A percentile compares a stretch with the other conserved stretches of the same genome.
These are phyloP conservation scores for Crambe crambe DNA, from an alignment of 37 sponge, comb jelly and placozoan genomes.

Conservation along the genomic window DNA sequence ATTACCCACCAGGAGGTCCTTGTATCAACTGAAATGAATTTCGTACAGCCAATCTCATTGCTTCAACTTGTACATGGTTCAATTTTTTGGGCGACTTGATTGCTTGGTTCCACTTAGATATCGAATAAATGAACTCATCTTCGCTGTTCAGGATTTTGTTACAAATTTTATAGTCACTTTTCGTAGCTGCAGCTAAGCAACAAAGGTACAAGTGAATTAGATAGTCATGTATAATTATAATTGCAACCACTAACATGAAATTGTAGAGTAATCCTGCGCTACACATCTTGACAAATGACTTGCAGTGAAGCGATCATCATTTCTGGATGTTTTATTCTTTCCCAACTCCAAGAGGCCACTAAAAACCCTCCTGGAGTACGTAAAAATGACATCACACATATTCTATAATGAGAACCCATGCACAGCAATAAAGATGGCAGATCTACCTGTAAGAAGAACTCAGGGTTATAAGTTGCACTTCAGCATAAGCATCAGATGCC, in stretches of 20 bases:
- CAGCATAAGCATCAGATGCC: not conserved
- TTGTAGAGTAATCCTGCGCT: not conserved
- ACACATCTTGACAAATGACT: not conserved
- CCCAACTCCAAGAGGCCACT: not conserved
- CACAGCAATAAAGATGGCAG: not conserved
- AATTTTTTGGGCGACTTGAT: not conserved
- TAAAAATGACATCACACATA: too few relatives aligned
- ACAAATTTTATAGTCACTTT: not conserved
- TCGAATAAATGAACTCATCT: not conserved
- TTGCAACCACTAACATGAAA: not conserved
- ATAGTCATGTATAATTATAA: not conserved
- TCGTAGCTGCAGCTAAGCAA: not conserved
- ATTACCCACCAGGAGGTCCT: conserved; percentile 74
- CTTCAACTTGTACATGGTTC: conserved; percentile 39
- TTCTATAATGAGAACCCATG: not conserved
- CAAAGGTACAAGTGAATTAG: not conserved
- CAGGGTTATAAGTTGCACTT: conserved; percentile 56
- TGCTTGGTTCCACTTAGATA: conserved; percentile 6
- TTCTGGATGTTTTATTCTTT: not conserved
- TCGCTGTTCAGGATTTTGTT: not conserved
- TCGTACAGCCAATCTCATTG: conserved; percentile 22
- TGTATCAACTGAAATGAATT: conserved; percentile 62
- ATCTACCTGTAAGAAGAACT: conserved; percentile 41
- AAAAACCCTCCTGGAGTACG: not conserved
- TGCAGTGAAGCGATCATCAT: too few relatives aligned